phyloP scores from a whole-genome alignment of 2,888 invertebrate genomes.

The Philopedon plagiatum region DNA sequence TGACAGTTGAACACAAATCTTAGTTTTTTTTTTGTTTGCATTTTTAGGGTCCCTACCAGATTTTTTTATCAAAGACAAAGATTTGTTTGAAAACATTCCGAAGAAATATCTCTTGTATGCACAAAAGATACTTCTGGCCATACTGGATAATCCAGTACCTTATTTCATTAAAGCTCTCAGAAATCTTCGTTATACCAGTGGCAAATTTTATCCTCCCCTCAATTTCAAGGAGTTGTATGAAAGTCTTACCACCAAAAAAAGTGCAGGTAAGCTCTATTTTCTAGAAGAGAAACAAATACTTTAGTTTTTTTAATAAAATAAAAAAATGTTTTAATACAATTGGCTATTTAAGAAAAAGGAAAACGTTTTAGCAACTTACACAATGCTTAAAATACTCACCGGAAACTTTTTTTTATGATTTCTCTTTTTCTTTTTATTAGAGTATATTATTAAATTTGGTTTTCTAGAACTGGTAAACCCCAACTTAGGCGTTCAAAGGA shows the following conservation, averaged over 20 bases:
- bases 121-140: conserved; percentile 77
- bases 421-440: no score
- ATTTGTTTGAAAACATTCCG: conserved; percentile 82
- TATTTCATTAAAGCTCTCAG: conserved; percentile 79
- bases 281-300: no score
- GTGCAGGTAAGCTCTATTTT: conserved; percentile 34
- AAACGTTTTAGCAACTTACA: no score
- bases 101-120: conserved; percentile 75
- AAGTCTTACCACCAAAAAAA: conserved; percentile 42
- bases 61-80: conserved; percentile 80
- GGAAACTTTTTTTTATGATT: no score
- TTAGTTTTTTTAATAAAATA: background rate
- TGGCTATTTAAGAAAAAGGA: background rate
- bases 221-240: conserved; percentile 58
- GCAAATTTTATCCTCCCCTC: conserved; percentile 57
- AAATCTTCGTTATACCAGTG: conserved; percentile 74
- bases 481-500: conserved; percentile 24
- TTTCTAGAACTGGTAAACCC: conserved; percentile 49
- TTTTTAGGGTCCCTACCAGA: conserved; percentile 71
- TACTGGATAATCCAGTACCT: conserved; percentile 80
- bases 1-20: no score
- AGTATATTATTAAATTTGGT: no score
- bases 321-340: background rate
- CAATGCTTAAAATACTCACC: no score
- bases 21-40: background rate